These are phyloP conservation scores for Cephonodes hylas DNA, from an alignment of 2,888 invertebrate species.

Conservation along the genomic window DNA sequence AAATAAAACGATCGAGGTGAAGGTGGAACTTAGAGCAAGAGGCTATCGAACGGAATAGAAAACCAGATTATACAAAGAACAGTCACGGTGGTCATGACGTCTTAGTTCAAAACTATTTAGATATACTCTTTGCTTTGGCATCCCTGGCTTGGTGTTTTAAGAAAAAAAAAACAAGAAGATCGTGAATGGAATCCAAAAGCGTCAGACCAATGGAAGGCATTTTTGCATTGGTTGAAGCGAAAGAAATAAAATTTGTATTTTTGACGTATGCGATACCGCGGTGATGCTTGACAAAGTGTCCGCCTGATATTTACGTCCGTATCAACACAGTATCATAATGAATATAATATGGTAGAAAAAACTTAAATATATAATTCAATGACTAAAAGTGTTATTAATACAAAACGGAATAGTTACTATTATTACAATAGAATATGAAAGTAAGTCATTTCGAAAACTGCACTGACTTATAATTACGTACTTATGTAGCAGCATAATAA, in stretches of 20 bases:
- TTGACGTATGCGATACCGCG: neutral
- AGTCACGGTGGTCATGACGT: neutral
- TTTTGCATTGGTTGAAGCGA: too few relatives aligned
- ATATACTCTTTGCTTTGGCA: neutral
- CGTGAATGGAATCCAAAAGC: neutral
- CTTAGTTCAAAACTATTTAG: neutral
- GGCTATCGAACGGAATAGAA: constrained; percentile 50
- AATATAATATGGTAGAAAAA: neutral
- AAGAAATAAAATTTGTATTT: neutral
- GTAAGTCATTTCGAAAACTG: neutral
- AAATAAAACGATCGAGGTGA: constrained; percentile 54
- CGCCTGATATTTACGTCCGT: neutral
- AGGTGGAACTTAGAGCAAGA: constrained; percentile 56
- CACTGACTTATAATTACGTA: neutral
- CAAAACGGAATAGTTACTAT: too few relatives aligned
- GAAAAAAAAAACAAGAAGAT: neutral
- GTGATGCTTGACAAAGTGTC: neutral
- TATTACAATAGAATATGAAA: too few relatives aligned
- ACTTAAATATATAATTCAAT: too few relatives aligned
- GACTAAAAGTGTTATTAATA: too few relatives aligned
- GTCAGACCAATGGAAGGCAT: neutral
- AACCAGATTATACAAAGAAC: constrained; percentile 19
- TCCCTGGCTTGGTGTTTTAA: neutral
- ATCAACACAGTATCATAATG: neutral
- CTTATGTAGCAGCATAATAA: neutral